Base-by-base conservation (phyloP, 2,797 vertebrate genomes). In the Rhinella marina region DNA sequence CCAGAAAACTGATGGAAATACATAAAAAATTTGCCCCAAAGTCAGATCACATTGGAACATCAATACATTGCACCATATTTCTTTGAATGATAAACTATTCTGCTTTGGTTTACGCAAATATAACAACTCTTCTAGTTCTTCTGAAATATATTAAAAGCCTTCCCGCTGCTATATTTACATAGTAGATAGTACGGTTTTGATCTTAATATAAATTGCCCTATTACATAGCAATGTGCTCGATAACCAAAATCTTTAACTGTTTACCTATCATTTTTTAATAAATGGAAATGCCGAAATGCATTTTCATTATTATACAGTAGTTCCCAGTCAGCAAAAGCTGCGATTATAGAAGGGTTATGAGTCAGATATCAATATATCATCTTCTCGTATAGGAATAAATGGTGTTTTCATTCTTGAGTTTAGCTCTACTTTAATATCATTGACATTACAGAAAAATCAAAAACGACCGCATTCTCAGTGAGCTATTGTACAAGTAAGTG, bases 321-420 rank as follows among this genome's bases (percentile, higher is more conserved):
- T 64, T 29, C 19, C 32, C 80, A 64, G 59, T 81, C 59, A 64
- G 32, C 59, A 81, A 66, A 81, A 48, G 32, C 21, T 66, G 61
- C 50, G 23, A 81, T 81, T 81, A 64, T n/a, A 48, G 21, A 62
- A 81, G 5, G 16, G 29, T 50, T 66, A 66, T n/a, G 32, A 64
- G 80, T 81, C 59, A 1, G 19, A 48, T 64, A 25, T n/a, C 27
- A 62, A 81, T 81, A 81, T 66, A 81, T 81, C 62, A 52, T 66
- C 50, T 66, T 25, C 21, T 7, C 32, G 52, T 66, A 81, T 81
- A 50, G 66, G 56, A 80, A 80, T 80, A 80, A n/a, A 81, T 81
- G 61, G 59, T 66, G 80, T 66, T 81, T 81, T 81, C 62, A 81
- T 64, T 81, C 66, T 81, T 25, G 61, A 48, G 32, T 66, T 81